phyloP scores from a whole-genome alignment of 2,888 invertebrate genomes.

The Gnatocerus cornutus region DNA sequence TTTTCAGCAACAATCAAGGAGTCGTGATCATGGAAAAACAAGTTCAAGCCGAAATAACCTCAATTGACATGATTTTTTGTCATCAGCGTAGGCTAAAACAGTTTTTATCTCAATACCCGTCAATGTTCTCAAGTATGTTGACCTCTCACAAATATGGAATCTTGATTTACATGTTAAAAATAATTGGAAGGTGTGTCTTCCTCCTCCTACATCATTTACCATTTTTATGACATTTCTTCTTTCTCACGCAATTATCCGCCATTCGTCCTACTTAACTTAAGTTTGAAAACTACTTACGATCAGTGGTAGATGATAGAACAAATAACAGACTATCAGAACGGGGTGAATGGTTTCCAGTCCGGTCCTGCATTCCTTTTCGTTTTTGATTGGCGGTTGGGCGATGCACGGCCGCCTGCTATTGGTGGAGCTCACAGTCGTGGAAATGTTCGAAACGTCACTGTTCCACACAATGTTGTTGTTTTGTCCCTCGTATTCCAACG shows the following conservation, averaged over 20 bases:
- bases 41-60: no score
- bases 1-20: no score
- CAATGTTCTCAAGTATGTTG: neutral
- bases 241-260: neutral
- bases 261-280: neutral
- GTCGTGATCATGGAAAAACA: no score
- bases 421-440: constrained; percentile 74
- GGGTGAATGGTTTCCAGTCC: constrained; percentile 71
- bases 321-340: constrained; percentile 74
- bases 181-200: no score
- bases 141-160: constrained; percentile 2
- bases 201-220: neutral
- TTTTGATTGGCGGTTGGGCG: constrained; percentile 59
- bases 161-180: neutral
- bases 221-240: neutral
- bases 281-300: constrained; percentile 72
- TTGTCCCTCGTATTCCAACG: constrained; percentile 54
- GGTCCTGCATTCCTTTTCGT: constrained; percentile 64
- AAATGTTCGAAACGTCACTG: constrained; percentile 72
- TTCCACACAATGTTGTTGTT: constrained; percentile 60
- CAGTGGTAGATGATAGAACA: constrained; percentile 76
- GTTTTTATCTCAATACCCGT: neutral
- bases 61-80: no score
- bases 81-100: no score
- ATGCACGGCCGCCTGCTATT: constrained; percentile 73